Evolutionary conservation across 2,113 vertebrate species (phyloP), one percentile per base, ranked within the genome.

Genomic region (Menidia beryllina): DNA sequence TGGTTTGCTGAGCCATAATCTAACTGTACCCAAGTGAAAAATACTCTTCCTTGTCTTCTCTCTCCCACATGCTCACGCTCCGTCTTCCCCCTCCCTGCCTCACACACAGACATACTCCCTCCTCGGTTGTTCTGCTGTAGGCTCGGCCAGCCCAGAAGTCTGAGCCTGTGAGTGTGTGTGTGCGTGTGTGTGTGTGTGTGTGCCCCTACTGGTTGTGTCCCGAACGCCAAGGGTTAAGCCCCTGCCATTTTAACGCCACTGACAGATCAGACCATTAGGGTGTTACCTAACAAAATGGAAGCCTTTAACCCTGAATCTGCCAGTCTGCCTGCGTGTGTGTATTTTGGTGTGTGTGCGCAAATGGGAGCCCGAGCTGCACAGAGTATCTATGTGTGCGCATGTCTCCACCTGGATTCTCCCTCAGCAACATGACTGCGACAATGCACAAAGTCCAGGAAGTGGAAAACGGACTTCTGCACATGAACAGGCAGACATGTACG

Each of bases 281-380:
- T 94, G 94, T 96, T 95, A 95, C 94, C 94, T 95, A 96, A 96
- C 95, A 95, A 97, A 97, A 97, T 96, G 94, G 94, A 94, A 95
- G 94, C 86, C 85, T 89, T 96, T 96, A 97, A 96, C 95, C 92
- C 94, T 94, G 94, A 83, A 77, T 90, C 89, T 85, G 83, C 94
- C 88, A 43, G 71, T 79, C 68, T 59, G 84, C 49, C 30, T 41
- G 52, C 69, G 76, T 70, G 71, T 54, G 56, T 47, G 53, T 71
- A 41, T 64, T 48, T 62, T 75, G 48, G 65, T 1, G 57, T 7
- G 57, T 1, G 23, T 0, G 71, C 25, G 57, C 1, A 21, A 61
- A 51, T 8, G 30, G 73, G 77, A 74, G 80, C 39, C 38, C 24
- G 61, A 75, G 62, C 71, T 77, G 79, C 73, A 72, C 75, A 70